A percentile compares a stretch with the other conserved stretches of the same genome.
Evolutionary conservation across 2,113 vertebrate genomes (phyloP).

Genomic region (Struthio camelus): DNA sequence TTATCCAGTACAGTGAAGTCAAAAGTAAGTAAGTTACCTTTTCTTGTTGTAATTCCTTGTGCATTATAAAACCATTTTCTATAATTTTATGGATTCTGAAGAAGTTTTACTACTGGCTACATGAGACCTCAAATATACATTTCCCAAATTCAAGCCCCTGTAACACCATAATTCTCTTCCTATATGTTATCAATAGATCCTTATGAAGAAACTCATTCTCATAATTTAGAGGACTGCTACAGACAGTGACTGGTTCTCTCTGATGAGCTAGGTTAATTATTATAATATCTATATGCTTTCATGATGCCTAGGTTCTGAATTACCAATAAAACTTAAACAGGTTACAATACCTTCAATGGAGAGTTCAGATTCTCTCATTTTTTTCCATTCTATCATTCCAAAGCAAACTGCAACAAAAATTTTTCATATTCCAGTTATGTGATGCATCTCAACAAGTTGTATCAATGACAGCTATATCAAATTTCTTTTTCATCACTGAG

Average conservation of each 20-base stretch:
- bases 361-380: neutral
- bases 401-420: neutral
- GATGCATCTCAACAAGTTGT: neutral
- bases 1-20: neutral
- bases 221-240: neutral
- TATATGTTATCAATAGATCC: neutral
- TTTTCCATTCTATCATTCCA: neutral
- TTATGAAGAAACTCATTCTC: neutral
- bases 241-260: neutral
- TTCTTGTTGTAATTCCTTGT: neutral
- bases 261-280: neutral
- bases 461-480: neutral
- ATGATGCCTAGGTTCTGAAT: neutral
- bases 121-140: neutral
- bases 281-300: neutral
- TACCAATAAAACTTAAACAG: neutral
- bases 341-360: neutral
- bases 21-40: neutral
- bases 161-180: neutral
- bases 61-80: neutral
- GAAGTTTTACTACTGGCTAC: neutral
- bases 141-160: neutral
- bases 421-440: neutral
- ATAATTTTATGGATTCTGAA: neutral
- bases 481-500: neutral